Conservation (phyloP, 2,888 invertebrate species). For the Horisme vitalbata region DNA sequence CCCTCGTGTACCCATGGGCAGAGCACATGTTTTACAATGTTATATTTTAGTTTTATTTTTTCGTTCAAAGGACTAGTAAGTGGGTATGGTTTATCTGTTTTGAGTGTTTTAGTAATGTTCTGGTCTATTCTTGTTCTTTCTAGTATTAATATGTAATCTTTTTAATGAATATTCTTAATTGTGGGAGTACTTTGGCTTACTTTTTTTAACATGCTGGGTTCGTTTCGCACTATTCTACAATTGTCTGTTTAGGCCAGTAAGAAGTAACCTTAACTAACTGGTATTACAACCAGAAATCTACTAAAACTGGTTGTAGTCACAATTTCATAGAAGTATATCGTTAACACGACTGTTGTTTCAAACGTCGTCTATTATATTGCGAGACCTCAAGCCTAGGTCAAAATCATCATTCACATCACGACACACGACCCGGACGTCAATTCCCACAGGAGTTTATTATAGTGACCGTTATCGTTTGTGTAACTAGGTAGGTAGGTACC, state of each 20-base stretch:
- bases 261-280: too few relatives aligned
- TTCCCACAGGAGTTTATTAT: constrained; percentile 29
- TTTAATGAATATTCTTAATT: too few relatives aligned
- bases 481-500: too few relatives aligned
- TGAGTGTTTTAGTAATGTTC: too few relatives aligned
- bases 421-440: constrained; percentile 6
- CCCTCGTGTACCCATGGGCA: constrained; percentile 24
- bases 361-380: constrained; percentile 32
- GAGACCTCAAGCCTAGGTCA: constrained; percentile 28
- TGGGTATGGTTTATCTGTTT: neutral
- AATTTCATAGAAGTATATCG: constrained; percentile 27
- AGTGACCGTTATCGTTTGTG: constrained; percentile 21
- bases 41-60: constrained; percentile 10
- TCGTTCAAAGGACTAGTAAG: neutral
- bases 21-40: constrained; percentile 22
- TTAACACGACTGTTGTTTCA: constrained; percentile 38
- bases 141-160: too few relatives aligned
- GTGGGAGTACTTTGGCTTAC: too few relatives aligned
- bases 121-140: too few relatives aligned
- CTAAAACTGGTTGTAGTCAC: constrained; percentile 3
- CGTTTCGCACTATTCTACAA: too few relatives aligned
- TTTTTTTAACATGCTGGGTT: too few relatives aligned
- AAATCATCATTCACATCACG: constrained; percentile 32
- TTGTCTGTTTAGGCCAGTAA: too few relatives aligned
- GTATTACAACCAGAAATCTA: too few relatives aligned